Percentiles rank a stretch among this genome's conserved stretches.
Conservation (phyloP, 64 coral and sea anemone species). For the Stichodactyla helianthus region DNA sequence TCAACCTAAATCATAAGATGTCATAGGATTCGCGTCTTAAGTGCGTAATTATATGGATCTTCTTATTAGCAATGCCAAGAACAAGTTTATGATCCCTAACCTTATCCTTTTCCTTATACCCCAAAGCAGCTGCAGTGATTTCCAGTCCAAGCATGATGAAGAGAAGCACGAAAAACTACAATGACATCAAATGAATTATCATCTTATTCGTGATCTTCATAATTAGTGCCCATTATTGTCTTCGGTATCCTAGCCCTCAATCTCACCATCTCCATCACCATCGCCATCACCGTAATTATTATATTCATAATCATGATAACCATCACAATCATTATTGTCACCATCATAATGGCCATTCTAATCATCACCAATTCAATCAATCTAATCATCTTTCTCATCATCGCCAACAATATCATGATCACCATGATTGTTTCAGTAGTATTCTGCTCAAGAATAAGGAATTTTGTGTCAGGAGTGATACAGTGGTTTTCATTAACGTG, state of each 20-base stretch:
- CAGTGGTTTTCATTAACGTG: too few species aligned
- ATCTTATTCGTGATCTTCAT: too few species aligned
- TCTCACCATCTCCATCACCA: neutral
- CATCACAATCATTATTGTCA: neutral
- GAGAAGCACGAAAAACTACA: conserved; percentile 76
- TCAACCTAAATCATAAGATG: too few species aligned
- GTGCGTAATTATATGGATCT: too few species aligned
- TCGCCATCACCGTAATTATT: neutral
- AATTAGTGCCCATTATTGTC: too few species aligned
- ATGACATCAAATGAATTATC: neutral
- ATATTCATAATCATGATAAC: neutral
- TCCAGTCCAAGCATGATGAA: conserved; percentile 62
- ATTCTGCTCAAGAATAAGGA: too few species aligned
- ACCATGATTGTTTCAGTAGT: too few species aligned
- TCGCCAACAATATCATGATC: neutral
- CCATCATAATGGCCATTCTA: neutral
- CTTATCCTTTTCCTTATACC: conserved; percentile 41
- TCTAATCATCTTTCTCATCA: neutral
- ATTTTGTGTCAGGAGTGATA: too few species aligned
- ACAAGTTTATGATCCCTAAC: neutral
- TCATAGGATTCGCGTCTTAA: too few species aligned
- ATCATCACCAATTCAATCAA: neutral
- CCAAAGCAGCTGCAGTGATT: conserved; percentile 58
- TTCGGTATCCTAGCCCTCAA: too few species aligned
- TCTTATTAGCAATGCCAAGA: too few species aligned